A percentile compares a stretch with the other conserved stretches of the same genome.
These are phyloP conservation scores for Anoura caudifer DNA, from an alignment of 2,113 vertebrate species.

Conservation along the genomic window DNA sequence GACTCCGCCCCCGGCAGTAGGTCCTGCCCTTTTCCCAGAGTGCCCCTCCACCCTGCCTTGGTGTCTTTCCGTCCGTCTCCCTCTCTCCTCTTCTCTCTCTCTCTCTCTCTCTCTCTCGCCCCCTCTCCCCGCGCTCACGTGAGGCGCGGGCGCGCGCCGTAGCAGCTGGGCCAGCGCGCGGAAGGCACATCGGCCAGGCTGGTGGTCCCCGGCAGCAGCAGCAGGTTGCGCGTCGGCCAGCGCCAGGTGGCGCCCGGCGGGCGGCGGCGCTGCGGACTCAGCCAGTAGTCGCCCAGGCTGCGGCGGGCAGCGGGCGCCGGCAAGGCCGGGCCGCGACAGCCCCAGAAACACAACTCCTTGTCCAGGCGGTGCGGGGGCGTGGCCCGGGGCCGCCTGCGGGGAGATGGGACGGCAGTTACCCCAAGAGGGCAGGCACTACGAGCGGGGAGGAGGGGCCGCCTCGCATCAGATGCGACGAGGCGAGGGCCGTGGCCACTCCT, in stretches of 20 bases:
- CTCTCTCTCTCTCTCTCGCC: not conserved
- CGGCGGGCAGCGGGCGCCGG: not conserved
- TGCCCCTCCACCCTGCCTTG: too few species aligned
- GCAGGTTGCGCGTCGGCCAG: not conserved
- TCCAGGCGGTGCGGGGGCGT: not conserved
- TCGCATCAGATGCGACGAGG: not conserved
- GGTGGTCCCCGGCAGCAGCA: not conserved
- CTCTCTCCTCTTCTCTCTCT: too few species aligned
- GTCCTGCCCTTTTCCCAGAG: rapidly evolving
- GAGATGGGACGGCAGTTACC: not conserved
- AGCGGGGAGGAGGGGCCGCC: not conserved
- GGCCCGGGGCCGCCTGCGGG: not conserved
- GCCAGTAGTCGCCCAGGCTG: constrained; percentile 13
- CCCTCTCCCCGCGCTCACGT: not conserved
- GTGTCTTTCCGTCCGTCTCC: too few species aligned
- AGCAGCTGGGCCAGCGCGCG: not conserved
- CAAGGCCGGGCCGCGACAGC: not conserved
- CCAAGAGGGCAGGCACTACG: not conserved
- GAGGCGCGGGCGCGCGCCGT: not conserved
- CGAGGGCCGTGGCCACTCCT: not conserved
- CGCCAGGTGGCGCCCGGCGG: not conserved
- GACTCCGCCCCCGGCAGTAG: rapidly evolving
- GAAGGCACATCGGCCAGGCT: not conserved
- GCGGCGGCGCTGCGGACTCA: constrained; percentile 28
- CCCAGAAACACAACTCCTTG: constrained; percentile 24